A percentile compares a stretch with the other conserved stretches of the same genome.
Evolutionary conservation across 2,113 vertebrate species (phyloP).

Genomic region (Xiphophorus maculatus): DNA sequence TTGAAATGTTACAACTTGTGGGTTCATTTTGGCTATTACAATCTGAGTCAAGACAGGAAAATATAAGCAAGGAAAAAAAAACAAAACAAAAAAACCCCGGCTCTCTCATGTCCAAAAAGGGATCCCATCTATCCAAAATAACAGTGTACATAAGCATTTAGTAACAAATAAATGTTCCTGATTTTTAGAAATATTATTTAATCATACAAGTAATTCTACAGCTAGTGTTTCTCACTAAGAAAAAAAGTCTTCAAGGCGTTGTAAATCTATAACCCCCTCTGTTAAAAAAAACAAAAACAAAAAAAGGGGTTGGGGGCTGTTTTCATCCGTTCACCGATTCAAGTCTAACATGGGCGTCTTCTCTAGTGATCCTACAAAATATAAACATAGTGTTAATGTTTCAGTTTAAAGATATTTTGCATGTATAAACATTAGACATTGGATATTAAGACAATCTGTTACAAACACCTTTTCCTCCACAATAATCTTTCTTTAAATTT

Average conservation of each 20-base stretch:
- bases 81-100: constrained; percentile 56
- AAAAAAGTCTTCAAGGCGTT: constrained; percentile 91
- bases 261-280: constrained; percentile 91
- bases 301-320: constrained; percentile 70
- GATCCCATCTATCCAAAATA: constrained; percentile 83
- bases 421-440: neutral
- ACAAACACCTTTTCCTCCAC: no score
- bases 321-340: constrained; percentile 84
- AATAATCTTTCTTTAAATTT: no score
- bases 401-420: neutral
- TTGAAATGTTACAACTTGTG: constrained; percentile 91
- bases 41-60: constrained; percentile 81
- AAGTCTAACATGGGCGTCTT: constrained; percentile 71
- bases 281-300: constrained; percentile 83
- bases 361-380: constrained; percentile 92
- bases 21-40: constrained; percentile 83
- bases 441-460: no score
- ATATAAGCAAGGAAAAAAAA: constrained; percentile 68
- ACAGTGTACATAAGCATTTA: constrained; percentile 91
- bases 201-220: constrained; percentile 95
- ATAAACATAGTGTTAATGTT: constrained; percentile 4
- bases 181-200: constrained; percentile 89
- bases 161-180: constrained; percentile 87
- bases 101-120: constrained; percentile 79
- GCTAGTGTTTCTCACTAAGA: constrained; percentile 98